Base-by-base conservation (phyloP, 2,797 vertebrate genomes). In the Paguma larvata region DNA sequence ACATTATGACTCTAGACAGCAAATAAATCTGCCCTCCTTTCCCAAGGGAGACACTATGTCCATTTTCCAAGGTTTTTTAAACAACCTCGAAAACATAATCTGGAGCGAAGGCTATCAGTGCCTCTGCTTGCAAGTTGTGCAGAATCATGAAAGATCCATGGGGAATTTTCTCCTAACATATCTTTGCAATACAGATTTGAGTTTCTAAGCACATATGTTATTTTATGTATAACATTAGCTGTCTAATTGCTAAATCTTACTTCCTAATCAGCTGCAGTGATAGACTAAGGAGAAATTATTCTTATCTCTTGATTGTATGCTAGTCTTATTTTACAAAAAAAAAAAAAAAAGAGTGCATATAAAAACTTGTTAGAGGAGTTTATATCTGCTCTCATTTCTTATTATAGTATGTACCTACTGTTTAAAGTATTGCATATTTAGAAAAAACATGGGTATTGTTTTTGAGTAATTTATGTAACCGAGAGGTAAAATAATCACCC, bases 211-310 rank as follows among this genome's bases (percentile, higher is more conserved):
- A 62, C 30, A 63, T 67, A 46, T 84, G 56, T 68, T 63, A 89
- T 89, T 96, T 95, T 88, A 89, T 83, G 46, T 88, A 13, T 94
- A 87, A 34, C 46, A 92, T 79, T 94, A 89, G 51, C 65, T 89
- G 5, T 94, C 59, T 83, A 87, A 84, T 95, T 91, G 67, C 77
- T 85, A 88, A 85, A 90, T 70, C 78, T 94, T 95, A 87, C 38
- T 77, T 93, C 41, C 63, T 84, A 73, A 15, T 86, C 53, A 91
- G 19, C 38, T 93, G 11, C 27, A 63, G 80, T 89, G 32, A 91
- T 86, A 94, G 41, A 83, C 23, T 73, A 85, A 91, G 46, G 68
- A 95, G 51, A 90, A 90, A 5, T 95, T 95, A 73, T 92, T 95
- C 62, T 93, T 79, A 62, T 91, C 23, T 90, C 72, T 95, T 92